Evolutionary conservation across 1,140 invertebrate genomes (phyloP).

Genomic region (Drosophila insularis): DNA sequence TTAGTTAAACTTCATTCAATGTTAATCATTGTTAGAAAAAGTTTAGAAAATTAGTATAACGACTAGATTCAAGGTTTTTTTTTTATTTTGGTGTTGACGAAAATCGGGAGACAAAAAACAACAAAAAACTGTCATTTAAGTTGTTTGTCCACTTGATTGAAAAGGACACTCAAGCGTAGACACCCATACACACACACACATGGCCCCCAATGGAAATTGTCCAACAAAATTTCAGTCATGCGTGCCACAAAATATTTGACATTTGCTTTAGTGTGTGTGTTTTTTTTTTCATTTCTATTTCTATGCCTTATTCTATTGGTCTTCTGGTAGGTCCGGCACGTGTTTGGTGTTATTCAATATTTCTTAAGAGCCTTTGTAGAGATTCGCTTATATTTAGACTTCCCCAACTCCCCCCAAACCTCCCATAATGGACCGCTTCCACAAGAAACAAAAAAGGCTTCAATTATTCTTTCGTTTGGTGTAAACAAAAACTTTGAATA

Average conservation of each 20-base stretch:
- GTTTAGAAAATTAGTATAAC: conserved; percentile 16
- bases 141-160: conserved; percentile 68
- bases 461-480: conserved; percentile 9
- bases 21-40: background rate
- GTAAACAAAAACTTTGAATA: conserved; percentile 34
- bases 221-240: conserved; percentile 49
- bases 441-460: conserved; percentile 11
- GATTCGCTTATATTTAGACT: conserved; percentile 37
- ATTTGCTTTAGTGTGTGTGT: conserved; percentile 25
- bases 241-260: conserved; percentile 54
- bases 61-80: background rate
- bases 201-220: conserved; percentile 34
- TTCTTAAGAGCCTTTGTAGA: conserved; percentile 16
- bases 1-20: conserved; percentile 1
- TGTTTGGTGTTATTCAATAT: conserved; percentile 22
- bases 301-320: background rate
- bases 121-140: conserved; percentile 50
- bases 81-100: conserved; percentile 13
- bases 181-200: conserved; percentile 30
- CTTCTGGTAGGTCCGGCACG: conserved; percentile 23
- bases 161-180: conserved; percentile 60
- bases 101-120: conserved; percentile 34
- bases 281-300: conserved; percentile 16
- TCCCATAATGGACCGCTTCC: background rate
- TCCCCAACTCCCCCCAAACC: too few relatives aligned